Percentiles rank a stretch among this genome's conserved stretches.
Evolutionary conservation across 2,888 invertebrate species (phyloP).

Genomic region (Scaeva pyrastri): DNA sequence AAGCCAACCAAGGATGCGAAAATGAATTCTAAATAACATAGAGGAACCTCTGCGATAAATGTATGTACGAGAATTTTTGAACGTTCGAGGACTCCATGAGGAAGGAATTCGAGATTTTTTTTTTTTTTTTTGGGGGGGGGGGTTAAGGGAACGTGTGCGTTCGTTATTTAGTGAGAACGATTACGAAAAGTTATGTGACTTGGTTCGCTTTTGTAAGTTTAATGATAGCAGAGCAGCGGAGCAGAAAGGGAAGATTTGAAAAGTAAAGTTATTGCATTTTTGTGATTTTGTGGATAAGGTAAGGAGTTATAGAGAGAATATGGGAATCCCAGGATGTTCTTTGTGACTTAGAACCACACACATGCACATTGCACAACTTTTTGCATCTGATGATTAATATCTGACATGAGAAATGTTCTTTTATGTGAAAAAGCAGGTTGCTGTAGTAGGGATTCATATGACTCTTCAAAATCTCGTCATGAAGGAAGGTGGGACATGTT

Average conservation of each 20-base stretch:
- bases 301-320: not conserved
- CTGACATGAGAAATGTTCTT: too few species aligned
- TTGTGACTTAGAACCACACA: too few species aligned
- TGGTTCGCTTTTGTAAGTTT: not conserved
- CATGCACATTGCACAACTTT: too few species aligned
- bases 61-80: not conserved
- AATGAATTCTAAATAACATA: constrained; percentile 50
- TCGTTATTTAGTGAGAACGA: constrained; percentile 37
- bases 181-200: constrained; percentile 55
- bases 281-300: constrained; percentile 34
- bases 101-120: constrained; percentile 11
- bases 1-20: not conserved
- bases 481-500: too few species aligned
- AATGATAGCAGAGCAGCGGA: not conserved
- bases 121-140: too few species aligned
- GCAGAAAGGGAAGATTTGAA: not conserved
- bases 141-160: constrained; percentile 1
- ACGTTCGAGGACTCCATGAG: not conserved
- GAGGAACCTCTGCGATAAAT: constrained; percentile 22
- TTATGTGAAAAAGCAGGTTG: too few species aligned
- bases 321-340: too few species aligned
- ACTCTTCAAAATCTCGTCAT: too few species aligned
- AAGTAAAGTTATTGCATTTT: constrained; percentile 16
- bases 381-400: too few species aligned
- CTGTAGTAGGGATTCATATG: too few species aligned